Percentiles rank a stretch among this genome's conserved stretches.
Conservation (phyloP, 2,113 vertebrate genomes). For the Pangasianodon gigas region DNA sequence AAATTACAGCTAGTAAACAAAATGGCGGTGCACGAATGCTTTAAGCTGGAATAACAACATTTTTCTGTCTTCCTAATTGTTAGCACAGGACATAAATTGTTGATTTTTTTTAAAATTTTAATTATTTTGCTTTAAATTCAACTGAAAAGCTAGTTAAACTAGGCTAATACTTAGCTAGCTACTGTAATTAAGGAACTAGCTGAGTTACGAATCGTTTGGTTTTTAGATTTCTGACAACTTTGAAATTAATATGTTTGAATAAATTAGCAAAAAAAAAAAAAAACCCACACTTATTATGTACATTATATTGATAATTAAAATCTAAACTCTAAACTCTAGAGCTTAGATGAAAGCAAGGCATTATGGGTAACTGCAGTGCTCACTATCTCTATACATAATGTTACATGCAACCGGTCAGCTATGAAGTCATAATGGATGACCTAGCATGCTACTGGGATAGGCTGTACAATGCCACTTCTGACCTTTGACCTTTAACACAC, state of each 20-base stretch:
- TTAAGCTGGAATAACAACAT: no score
- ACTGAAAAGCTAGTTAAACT: background rate
- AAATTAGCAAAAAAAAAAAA: background rate
- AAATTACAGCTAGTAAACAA: background rate
- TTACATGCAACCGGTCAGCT: slow-evolving; percentile 43
- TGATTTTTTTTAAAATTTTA: background rate
- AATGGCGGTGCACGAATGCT: background rate
- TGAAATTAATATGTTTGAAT: background rate
- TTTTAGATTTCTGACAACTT: background rate
- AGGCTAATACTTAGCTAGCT: background rate
- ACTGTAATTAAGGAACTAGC: background rate
- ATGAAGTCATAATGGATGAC: slow-evolving; percentile 62
- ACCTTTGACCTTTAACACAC: slow-evolving; percentile 43
- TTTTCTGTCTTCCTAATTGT: no score
- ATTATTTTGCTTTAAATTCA: background rate
- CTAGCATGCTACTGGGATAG: slow-evolving; percentile 54
- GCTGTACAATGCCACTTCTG: slow-evolving; percentile 50
- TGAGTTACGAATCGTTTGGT: background rate
- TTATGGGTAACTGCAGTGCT: slow-evolving; percentile 42
- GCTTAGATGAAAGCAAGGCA: background rate
- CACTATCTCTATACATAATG: slow-evolving; percentile 54
- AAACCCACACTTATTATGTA: background rate
- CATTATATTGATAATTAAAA: background rate
- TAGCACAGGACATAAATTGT: no score
- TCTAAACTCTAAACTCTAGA: background rate